Percentiles rank a stretch among this genome's conserved stretches.
Conservation (phyloP, 2,888 invertebrate genomes). For the Drosophila pseudotalamancana region DNA sequence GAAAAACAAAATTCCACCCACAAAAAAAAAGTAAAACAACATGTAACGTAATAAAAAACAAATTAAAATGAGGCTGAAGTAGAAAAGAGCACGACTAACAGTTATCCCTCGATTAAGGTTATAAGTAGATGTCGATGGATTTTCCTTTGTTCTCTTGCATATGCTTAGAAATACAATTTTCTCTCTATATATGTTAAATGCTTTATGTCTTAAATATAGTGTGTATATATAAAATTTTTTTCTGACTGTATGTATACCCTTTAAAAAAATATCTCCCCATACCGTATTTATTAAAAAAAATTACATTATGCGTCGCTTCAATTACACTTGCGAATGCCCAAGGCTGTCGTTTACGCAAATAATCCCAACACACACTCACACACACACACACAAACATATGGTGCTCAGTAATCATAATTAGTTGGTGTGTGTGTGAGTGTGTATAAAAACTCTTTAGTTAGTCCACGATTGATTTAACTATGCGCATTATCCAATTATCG, state of each 20-base stretch:
- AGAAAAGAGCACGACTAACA: neutral
- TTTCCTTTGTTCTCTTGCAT: too few relatives aligned
- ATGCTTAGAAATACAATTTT: too few relatives aligned
- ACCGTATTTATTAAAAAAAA: constrained; percentile 12
- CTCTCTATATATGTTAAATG: too few relatives aligned
- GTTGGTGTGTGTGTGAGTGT: constrained; percentile 21
- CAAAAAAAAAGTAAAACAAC: constrained; percentile 11
- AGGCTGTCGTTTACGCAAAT: constrained; percentile 5
- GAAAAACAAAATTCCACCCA: neutral
- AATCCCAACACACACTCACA: neutral
- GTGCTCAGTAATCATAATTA: constrained; percentile 47
- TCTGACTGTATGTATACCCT: too few relatives aligned
- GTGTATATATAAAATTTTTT: too few relatives aligned
- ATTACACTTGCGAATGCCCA: constrained; percentile 67
- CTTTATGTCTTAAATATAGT: too few relatives aligned
- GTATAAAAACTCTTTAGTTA: constrained; percentile 17
- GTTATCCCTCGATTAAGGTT: neutral
- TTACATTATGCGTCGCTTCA: constrained; percentile 50
- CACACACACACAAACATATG: neutral
- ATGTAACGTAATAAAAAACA: neutral
- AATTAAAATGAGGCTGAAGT: neutral
- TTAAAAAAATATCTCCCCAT: neutral
- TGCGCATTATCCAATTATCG: constrained; percentile 51
- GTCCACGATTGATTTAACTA: constrained; percentile 43
- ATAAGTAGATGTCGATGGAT: neutral